Evolutionary conservation across 2,113 vertebrate species (phyloP).

Genomic region (Alouatta palliata): DNA sequence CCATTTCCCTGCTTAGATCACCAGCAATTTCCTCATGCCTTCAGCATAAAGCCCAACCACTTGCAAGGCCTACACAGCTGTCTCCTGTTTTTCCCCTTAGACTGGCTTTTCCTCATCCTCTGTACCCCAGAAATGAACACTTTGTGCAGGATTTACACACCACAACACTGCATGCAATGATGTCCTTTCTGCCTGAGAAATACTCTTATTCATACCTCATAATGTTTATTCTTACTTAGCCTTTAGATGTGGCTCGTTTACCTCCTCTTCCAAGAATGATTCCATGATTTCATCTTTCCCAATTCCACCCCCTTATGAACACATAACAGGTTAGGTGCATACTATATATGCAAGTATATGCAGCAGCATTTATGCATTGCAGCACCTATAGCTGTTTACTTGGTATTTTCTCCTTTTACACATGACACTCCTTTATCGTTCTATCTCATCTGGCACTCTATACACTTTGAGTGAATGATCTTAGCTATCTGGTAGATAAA

Average conservation of each 20-base stretch:
- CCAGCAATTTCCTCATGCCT: not conserved
- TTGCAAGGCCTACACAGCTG: not conserved
- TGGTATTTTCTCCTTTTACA: not conserved
- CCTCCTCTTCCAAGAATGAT: not conserved
- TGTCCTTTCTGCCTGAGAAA: not conserved
- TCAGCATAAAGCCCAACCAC: not conserved
- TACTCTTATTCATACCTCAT: not conserved
- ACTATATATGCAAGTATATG: not conserved
- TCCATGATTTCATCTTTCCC: not conserved
- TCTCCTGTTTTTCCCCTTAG: fast-evolving
- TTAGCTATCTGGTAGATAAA: not conserved
- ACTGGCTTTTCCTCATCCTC: not conserved
- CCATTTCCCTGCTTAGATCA: not conserved
- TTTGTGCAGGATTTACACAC: not conserved
- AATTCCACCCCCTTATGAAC: not conserved
- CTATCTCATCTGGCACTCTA: not conserved
- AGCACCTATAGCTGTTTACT: not conserved
- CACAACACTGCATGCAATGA: too few relatives aligned
- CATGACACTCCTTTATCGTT: not conserved
- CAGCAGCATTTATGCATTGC: not conserved
- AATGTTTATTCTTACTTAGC: not conserved
- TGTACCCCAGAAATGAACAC: not conserved
- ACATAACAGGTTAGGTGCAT: not conserved
- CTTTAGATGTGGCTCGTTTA: not conserved
- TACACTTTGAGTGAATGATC: not conserved